These are phyloP conservation scores for Mermis nigrescens DNA, from an alignment of 2,888 invertebrate genomes.

Conservation along the genomic window DNA sequence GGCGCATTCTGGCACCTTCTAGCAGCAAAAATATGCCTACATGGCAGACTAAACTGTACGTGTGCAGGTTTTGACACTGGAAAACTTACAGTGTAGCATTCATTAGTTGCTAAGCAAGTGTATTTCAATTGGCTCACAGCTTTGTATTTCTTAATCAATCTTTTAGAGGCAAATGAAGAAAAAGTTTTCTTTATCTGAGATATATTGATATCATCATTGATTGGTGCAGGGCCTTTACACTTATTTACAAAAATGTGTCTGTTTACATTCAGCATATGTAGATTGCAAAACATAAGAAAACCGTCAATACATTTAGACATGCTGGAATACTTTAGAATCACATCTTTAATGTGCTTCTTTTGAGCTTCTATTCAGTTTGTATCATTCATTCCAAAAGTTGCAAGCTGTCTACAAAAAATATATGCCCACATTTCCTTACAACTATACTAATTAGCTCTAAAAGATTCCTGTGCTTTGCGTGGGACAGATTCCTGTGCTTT, in stretches of 20 bases:
- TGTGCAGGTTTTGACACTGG: neutral
- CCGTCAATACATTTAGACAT: neutral
- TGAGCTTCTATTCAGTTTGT: neutral
- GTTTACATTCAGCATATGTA: neutral
- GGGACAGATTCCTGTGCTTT: neutral
- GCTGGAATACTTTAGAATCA: neutral
- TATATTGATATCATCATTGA: no score
- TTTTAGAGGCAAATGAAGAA: no score
- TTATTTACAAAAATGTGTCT: neutral
- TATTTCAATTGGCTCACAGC: no score
- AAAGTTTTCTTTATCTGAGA: no score
- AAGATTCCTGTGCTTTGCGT: neutral
- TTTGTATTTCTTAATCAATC: no score
- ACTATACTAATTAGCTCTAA: neutral
- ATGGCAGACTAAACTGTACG: neutral
- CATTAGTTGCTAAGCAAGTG: no score
- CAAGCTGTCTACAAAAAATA: neutral
- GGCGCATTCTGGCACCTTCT: neutral
- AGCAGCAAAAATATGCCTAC: neutral
- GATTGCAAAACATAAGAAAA: neutral
- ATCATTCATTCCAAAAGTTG: neutral
- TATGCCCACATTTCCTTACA: neutral
- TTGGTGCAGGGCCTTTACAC: neutral
- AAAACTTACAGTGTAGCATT: no score
- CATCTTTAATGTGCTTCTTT: neutral